phyloP scores from a whole-genome alignment of 2,888 invertebrate species.

The Heliconius aoede region DNA sequence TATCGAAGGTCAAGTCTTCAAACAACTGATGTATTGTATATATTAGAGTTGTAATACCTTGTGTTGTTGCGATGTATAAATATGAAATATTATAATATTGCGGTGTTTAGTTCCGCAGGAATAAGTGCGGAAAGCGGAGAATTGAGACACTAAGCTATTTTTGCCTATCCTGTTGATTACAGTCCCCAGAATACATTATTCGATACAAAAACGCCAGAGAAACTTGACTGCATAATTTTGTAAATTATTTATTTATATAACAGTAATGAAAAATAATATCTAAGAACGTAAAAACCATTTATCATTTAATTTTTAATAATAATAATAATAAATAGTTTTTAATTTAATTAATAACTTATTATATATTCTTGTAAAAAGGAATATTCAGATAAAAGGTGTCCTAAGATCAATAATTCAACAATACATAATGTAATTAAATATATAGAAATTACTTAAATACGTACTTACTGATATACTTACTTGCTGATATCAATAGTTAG shows the following conservation, averaged over 20 bases:
- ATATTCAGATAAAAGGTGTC: no score
- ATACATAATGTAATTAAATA: no score
- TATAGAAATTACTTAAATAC: no score
- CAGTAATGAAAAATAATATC: neutral
- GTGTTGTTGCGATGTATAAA: neutral
- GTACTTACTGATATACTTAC: no score
- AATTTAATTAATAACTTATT: no score
- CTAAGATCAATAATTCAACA: no score
- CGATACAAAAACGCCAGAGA: neutral
- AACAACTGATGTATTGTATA: slow-evolving; percentile 70
- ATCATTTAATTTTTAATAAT: no score
- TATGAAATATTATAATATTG: neutral
- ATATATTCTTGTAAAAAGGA: no score
- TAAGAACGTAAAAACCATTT: no score
- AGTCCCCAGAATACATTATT: neutral
- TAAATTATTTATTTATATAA: neutral
- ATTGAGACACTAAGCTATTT: neutral
- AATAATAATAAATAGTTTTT: no score
- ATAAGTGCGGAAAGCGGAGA: no score
- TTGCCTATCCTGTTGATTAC: neutral
- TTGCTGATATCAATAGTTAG: no score
- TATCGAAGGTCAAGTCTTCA: slow-evolving; percentile 51
- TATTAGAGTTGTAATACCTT: slow-evolving; percentile 15
- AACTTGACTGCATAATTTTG: neutral
- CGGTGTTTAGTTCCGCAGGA: neutral